Evolutionary conservation across 2,888 invertebrate genomes (phyloP), one percentile per base, ranked within the genome.

Genomic region (Xanthorhoe designata): DNA sequence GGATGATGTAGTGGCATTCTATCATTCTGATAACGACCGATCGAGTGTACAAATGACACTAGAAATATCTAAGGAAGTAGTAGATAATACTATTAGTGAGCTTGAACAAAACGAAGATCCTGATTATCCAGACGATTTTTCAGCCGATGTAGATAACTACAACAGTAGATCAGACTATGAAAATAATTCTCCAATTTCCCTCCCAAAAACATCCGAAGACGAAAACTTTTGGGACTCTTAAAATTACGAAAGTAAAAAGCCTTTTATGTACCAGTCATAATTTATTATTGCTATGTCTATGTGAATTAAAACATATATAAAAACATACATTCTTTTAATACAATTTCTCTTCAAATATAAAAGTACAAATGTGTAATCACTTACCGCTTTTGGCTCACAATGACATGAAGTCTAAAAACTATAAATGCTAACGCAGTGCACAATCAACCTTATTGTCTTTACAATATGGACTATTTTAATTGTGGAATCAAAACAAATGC

Each of bases 351-450:
- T 82, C 79, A 78, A 74, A 86, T 92, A 92, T 91, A 91, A 92
- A 92, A 92, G 90, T 92, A 92, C 91, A 92, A 92, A 92, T 84
- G 71, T 69, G 71, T 69, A 74, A 76, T 78, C 77, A 80, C 80
- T 78, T 79, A 76, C 73, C 64, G 61, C 74, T 72, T 81, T 80
- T 81, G 80, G 77, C 80, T 74, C 74, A 61, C 70, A 50, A 70
- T 69, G 61, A 68, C 65, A 69, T 71, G 69, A 76, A 71, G 67
- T 64, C 66, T 65, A 75, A 63, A 24, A 80, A 77, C 72, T 80
- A 83, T 87, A 89, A 89, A 88, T 89, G 89, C 89, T 86, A 80
- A 79, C 77, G 75, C 79, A 83, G 78, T 80, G 66, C 65, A 65
- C 70, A 78, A 78, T 72, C 71, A 78, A 78, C 71, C 67, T 84